Evolutionary conservation across 2,888 invertebrate genomes (phyloP).

Genomic region (Macrophya alboannulata): DNA sequence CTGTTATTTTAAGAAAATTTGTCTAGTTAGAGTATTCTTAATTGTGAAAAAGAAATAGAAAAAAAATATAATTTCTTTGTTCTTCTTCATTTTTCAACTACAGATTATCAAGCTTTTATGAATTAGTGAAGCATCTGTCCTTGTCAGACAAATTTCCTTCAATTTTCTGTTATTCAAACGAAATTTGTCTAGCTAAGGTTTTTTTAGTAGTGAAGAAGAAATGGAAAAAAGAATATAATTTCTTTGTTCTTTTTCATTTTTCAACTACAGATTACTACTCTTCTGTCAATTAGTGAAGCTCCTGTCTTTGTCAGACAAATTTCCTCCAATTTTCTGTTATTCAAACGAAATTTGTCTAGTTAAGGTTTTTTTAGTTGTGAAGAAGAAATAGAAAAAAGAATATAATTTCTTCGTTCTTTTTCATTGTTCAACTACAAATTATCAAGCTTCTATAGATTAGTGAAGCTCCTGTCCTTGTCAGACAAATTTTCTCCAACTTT

Average conservation of each 20-base stretch:
- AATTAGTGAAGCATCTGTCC: slow-evolving; percentile 98
- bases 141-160: slow-evolving; percentile 92
- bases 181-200: slow-evolving; percentile 63
- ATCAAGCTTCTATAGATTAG: too few species aligned
- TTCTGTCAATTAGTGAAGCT: too few species aligned
- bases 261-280: neutral
- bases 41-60: too few species aligned
- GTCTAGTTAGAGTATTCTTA: too few species aligned
- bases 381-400: neutral
- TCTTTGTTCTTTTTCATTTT: neutral
- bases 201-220: neutral
- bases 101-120: slow-evolving; percentile 83
- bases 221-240: slow-evolving; percentile 8
- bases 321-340: slow-evolving; percentile 82
- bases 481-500: too few species aligned
- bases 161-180: slow-evolving; percentile 70
- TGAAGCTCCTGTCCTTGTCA: too few species aligned
- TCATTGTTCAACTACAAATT: neutral
- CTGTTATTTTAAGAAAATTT: too few species aligned
- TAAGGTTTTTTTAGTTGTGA: slow-evolving; percentile 54
- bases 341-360: slow-evolving; percentile 62
- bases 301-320: slow-evolving; percentile 79
- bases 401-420: slow-evolving; percentile 5
- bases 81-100: too few species aligned
- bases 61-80: too few species aligned